A percentile compares a stretch with the other conserved stretches of the same genome.
These are phyloP conservation scores for Stercorarius parasiticus DNA, from an alignment of 2,113 vertebrate species.

Conservation along the genomic window DNA sequence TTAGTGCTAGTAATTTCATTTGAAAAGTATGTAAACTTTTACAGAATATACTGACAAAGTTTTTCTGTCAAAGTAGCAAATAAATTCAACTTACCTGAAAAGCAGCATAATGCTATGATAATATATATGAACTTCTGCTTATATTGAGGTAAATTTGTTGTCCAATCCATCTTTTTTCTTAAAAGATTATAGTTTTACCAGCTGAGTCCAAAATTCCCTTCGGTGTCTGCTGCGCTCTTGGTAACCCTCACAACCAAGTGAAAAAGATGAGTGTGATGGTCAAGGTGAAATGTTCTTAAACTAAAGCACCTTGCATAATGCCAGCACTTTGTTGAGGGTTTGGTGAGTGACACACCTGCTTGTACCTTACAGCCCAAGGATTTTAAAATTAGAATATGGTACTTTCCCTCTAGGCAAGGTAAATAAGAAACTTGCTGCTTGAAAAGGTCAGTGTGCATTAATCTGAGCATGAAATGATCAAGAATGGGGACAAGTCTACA, in stretches of 20 bases:
- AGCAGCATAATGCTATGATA: not conserved
- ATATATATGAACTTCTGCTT: not conserved
- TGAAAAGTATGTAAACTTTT: not conserved
- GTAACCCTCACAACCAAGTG: not conserved
- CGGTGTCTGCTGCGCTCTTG: not conserved
- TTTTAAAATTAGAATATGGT: not conserved
- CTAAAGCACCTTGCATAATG: constrained; percentile 38
- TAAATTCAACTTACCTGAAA: constrained; percentile 11
- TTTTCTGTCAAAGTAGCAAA: not conserved
- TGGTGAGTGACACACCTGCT: constrained; percentile 41
- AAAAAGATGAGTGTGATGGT: not conserved
- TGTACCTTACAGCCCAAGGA: not conserved
- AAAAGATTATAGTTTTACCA: not conserved
- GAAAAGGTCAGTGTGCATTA: constrained; percentile 56
- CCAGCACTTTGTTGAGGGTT: not conserved
- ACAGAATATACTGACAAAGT: not conserved
- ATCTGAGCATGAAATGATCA: constrained; percentile 18
- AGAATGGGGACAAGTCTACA: constrained; percentile 15
- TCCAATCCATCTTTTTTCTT: constrained; percentile 42
- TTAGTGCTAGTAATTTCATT: not conserved
- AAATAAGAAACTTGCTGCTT: constrained; percentile 49
- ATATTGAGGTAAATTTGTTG: not conserved
- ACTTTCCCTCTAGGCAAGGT: constrained; percentile 49
- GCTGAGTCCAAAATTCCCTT: not conserved
- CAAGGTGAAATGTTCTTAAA: not conserved